phyloP scores from a whole-genome alignment of 1,140 invertebrate genomes.

The Tetramorium parvispinum region DNA sequence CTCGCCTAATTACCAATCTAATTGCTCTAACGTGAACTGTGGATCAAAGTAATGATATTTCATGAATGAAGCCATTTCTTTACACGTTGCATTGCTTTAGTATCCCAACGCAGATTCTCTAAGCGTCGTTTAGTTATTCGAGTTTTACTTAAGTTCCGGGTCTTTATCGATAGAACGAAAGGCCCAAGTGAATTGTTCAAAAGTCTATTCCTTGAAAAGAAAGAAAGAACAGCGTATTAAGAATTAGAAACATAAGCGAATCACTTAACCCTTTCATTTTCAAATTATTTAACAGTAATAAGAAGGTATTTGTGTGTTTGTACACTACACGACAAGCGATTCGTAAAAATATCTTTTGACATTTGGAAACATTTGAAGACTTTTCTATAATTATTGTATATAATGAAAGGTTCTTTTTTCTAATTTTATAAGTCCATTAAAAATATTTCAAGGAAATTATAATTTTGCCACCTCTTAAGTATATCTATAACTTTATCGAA shows the following conservation, averaged over 20 bases:
- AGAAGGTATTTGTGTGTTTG: no score
- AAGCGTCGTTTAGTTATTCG: not conserved
- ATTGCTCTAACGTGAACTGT: not conserved
- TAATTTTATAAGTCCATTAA: no score
- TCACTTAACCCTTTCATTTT: not conserved
- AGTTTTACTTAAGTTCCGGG: not conserved
- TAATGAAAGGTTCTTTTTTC: not conserved
- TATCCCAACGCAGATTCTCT: not conserved
- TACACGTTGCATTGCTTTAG: not conserved
- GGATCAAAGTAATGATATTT: slow-evolving; percentile 8
- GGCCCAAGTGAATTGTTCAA: not conserved
- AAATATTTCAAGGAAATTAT: not conserved
- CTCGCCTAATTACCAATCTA: slow-evolving; percentile 20
- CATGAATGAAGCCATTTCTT: not conserved
- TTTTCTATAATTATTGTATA: not conserved
- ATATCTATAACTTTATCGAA: no score
- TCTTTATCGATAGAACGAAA: not conserved
- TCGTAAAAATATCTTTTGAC: not conserved
- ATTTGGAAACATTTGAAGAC: not conserved
- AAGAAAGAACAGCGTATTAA: not conserved
- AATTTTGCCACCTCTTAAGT: not conserved
- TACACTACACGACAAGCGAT: not conserved
- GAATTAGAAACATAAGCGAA: not conserved
- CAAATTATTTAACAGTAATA: not conserved
- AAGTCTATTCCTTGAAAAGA: not conserved